These are phyloP conservation scores for Marmota monax DNA, from an alignment of 2,113 vertebrate genomes.

Conservation along the genomic window DNA sequence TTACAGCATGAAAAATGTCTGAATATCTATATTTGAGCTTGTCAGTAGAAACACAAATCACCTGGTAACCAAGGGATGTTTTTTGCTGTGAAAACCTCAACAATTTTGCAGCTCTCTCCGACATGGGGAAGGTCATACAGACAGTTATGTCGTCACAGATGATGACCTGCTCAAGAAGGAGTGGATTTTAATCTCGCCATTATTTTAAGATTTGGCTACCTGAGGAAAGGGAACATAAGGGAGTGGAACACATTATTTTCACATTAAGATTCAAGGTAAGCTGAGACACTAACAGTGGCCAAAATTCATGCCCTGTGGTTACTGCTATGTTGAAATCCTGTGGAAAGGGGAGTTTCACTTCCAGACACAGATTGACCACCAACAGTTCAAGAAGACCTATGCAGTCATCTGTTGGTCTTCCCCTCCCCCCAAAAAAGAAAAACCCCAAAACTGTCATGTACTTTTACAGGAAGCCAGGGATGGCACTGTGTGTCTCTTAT, in stretches of 20 bases:
- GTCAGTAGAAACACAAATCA: slow-evolving; percentile 44
- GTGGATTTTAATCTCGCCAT: slow-evolving; percentile 67
- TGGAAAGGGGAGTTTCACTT: slow-evolving; percentile 66
- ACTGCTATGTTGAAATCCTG: slow-evolving; percentile 54
- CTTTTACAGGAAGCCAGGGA: not conserved
- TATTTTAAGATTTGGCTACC: slow-evolving; percentile 52
- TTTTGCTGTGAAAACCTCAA: slow-evolving; percentile 55
- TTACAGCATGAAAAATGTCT: not conserved
- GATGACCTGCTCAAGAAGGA: slow-evolving; percentile 26
- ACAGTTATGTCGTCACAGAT: not conserved
- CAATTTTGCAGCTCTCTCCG: not conserved
- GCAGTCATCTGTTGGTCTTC: slow-evolving; percentile 32
- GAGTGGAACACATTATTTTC: slow-evolving; percentile 61
- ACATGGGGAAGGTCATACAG: slow-evolving; percentile 28
- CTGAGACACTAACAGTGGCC: not conserved
- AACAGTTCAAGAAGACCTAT: slow-evolving; percentile 48
- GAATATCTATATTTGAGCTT: slow-evolving; percentile 21
- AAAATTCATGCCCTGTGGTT: slow-evolving; percentile 54
- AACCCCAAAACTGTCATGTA: not conserved
- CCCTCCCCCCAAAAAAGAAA: not conserved
- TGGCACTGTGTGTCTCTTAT: not conserved
- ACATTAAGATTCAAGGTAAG: slow-evolving; percentile 52
- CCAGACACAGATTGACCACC: slow-evolving; percentile 43
- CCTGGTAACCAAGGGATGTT: slow-evolving; percentile 28
- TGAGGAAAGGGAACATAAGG: slow-evolving; percentile 46